Evolutionary conservation across 2,797 vertebrate species (phyloP), one percentile per base, ranked within the genome.

Genomic region (Odontamblyopus lacepedii): DNA sequence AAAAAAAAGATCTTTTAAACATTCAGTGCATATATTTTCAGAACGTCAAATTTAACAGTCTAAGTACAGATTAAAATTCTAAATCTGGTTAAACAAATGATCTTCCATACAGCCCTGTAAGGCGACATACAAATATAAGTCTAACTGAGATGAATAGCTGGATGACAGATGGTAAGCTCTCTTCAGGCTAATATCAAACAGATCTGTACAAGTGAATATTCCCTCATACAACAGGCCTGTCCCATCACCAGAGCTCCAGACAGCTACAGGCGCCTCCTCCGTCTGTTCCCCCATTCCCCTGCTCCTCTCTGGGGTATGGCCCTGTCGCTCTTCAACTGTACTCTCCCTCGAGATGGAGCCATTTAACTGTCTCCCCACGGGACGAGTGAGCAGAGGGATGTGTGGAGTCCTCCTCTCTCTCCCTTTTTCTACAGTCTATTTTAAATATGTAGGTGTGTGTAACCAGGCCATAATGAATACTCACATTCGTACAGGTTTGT

Each of bases 331-430:
- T 11, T 35, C 77, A 78, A 59, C 75, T 67, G 65, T 60, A 23
- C 35, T 4, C 56, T 75, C 89, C 72, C 79, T 6, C 4, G 75
- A 76, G 83, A 83, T n/a, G 38, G n/a, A 67, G 64, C 38, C 79
- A 73, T 83, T 83, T 83, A 86, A 83, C 83, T 77, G 78, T 74
- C 71, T 81, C 81, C 75, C 72, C 73, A 48, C n/a, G 63, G 85
- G 78, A 70, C 44, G 38, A 69, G 74, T 15, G 27, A 69, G 48
- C 67, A 56, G 63, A 56, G 65, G 71, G 69, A 69, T 82, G 71
- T 77, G 60, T 56, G 35, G 50, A 66, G 18, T 75, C 73, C 2
- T 71, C 67, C 72, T 61, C 75, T 70, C 1, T 63, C 66, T 57
- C 8, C 11, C 30, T 68, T 69, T 77, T 66, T 26, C 23, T 26